Evolutionary conservation across 2,888 invertebrate genomes (phyloP).

Genomic region (Stegophylla sp.): DNA sequence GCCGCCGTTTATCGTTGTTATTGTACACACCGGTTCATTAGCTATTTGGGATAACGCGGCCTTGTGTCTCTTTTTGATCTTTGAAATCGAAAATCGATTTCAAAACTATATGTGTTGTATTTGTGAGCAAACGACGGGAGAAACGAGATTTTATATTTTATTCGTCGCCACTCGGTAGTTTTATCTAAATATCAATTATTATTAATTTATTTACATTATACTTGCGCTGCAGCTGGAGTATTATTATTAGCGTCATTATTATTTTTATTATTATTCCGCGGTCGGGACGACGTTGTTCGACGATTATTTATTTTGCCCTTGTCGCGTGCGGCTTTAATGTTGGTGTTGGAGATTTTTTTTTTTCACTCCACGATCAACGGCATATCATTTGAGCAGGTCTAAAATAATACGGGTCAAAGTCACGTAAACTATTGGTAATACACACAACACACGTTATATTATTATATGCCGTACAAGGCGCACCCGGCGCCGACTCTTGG

Average conservation of each 20-base stretch:
- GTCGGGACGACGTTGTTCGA: background rate
- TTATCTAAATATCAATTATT: too few relatives aligned
- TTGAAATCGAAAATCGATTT: constrained; percentile 46
- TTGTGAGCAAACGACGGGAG: background rate
- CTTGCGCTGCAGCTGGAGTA: too few relatives aligned
- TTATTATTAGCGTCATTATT: background rate
- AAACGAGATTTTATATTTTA: background rate
- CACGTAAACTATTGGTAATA: background rate
- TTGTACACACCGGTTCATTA: constrained; percentile 43
- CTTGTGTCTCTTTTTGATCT: constrained; percentile 35
- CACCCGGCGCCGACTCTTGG: too few relatives aligned
- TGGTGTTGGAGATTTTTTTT: too few relatives aligned
- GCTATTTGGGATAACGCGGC: constrained; percentile 47
- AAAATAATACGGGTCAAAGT: background rate
- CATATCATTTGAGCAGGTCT: too few relatives aligned
- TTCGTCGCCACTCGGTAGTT: too few relatives aligned
- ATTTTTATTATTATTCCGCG: background rate
- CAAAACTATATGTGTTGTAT: too few relatives aligned
- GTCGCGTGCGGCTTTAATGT: background rate
- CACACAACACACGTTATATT: too few relatives aligned
- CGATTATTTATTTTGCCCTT: constrained; percentile 1
- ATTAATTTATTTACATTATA: too few relatives aligned
- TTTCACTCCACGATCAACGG: too few relatives aligned
- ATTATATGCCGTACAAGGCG: too few relatives aligned
- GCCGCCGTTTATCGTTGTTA: background rate